Base-by-base conservation (phyloP, 2,113 vertebrate genomes). In the Hyperoodon ampullatus region DNA sequence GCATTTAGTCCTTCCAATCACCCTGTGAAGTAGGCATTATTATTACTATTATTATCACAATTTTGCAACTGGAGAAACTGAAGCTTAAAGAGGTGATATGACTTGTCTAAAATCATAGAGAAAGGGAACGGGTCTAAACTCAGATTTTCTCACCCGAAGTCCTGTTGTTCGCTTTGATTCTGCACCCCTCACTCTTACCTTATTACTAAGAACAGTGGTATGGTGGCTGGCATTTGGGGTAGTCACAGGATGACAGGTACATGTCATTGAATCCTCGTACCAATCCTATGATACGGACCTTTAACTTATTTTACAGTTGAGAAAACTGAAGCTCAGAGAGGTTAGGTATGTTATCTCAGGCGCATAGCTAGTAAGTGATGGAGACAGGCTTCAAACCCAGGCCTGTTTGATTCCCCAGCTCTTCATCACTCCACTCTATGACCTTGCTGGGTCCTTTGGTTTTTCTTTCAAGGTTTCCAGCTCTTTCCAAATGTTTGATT, bases 401-500 rank as follows among this genome's bases (percentile, higher is more conserved):
- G 21, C 39, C 33, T 47, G 28, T 91, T 85, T 85, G 8, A 13
- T 30, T 85, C 19, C 33, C 58, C 2, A 85, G 70, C 58, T 88
- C 58, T 94, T 90, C 83, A 78, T 61, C 60, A 83, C 8, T 23
- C 3, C 5, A 58, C 21, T 84, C n/a, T n/a, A 28, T 50, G 53
- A 77, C 61, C 24, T 65, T 70, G 23, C n/a, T 63, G 26, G 68
- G 28, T 71, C 44, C 42, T 74, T 60, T 77, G 35, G 35, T 85
- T 61, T 94, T 50, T 88, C 71, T 85, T 72, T 55, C 19, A 75
- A 96, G 44, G 28, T 74, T 88, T 91, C 71, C 2, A 21, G n/a
- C 63, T 94, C 35, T 44, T 95, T 94, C 39, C 21, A 91, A 82
- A 91, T 60, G 23, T 86, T 71, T 28, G 71, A 74, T 70, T 91